These are phyloP conservation scores for Halcyon malimbica DNA, from an alignment of 2,113 vertebrate genomes.

Conservation along the genomic window DNA sequence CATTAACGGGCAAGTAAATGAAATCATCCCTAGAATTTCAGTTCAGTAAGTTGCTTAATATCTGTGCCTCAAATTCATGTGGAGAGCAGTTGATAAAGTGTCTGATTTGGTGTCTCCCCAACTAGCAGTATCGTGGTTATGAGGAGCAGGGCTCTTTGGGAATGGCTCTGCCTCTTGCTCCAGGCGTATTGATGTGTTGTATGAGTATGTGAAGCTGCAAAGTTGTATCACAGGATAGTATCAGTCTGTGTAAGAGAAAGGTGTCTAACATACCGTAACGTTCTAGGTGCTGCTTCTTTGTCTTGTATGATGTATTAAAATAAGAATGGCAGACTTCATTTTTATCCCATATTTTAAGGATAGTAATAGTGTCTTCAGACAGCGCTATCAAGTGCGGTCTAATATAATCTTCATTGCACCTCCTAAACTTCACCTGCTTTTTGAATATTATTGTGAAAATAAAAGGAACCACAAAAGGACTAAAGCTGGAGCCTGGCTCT, in stretches of 20 bases:
- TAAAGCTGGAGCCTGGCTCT: background rate
- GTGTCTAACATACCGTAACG: background rate
- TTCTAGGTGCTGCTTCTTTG: background rate
- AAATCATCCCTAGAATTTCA: background rate
- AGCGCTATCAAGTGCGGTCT: background rate
- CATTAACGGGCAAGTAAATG: background rate
- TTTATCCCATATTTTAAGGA: background rate
- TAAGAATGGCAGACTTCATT: background rate
- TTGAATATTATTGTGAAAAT: background rate
- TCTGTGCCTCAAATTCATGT: background rate
- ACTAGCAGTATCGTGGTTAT: background rate
- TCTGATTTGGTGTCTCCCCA: background rate
- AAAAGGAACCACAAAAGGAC: background rate
- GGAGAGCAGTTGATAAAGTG: background rate
- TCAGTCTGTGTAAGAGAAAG: background rate
- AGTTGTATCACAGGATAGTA: background rate
- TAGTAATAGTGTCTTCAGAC: background rate
- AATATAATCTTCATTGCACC: background rate
- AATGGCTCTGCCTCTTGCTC: accelerated
- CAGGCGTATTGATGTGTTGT: background rate
- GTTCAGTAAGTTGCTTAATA: background rate
- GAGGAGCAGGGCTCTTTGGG: accelerated
- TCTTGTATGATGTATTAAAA: background rate
- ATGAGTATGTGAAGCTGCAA: background rate
- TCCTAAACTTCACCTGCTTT: background rate